phyloP scores from a whole-genome alignment of 2,797 vertebrate genomes.

The Triplophysa bombifrons region DNA sequence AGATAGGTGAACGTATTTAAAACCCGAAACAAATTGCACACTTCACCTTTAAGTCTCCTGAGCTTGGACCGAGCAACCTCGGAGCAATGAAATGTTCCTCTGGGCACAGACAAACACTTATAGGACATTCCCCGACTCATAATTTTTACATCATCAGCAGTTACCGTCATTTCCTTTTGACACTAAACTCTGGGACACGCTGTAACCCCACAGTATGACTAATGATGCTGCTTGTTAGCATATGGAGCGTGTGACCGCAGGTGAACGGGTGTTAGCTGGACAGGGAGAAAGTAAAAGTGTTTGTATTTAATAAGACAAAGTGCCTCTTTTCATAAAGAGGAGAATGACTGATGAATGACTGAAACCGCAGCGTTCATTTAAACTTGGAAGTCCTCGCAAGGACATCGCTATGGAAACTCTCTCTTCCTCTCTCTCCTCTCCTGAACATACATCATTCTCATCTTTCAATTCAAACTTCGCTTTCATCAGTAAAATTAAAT shows the following conservation, averaged over 20 bases:
- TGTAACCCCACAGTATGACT: constrained; percentile 31
- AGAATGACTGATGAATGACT: constrained; percentile 53
- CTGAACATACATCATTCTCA: constrained; percentile 27
- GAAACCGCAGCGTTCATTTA: constrained; percentile 44
- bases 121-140: constrained; percentile 25
- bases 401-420: constrained; percentile 53
- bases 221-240: constrained; percentile 32
- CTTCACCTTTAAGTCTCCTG: constrained; percentile 14
- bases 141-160: constrained; percentile 36
- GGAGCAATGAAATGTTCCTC: constrained; percentile 23
- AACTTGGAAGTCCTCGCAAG: constrained; percentile 44
- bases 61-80: not conserved
- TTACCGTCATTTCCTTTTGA: constrained; percentile 21
- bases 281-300: constrained; percentile 18
- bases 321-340: constrained; percentile 44
- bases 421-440: not conserved
- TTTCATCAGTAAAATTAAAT: constrained; percentile 44
- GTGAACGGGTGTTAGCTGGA: constrained; percentile 14
- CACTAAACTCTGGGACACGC: constrained; percentile 19
- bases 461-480: constrained; percentile 28
- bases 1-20: not conserved
- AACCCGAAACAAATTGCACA: not conserved
- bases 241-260: constrained; percentile 18
- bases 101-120: constrained; percentile 21
- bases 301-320: constrained; percentile 50